Conservation (phyloP, 2,888 invertebrate species). For the Eubasilissa splendida region DNA sequence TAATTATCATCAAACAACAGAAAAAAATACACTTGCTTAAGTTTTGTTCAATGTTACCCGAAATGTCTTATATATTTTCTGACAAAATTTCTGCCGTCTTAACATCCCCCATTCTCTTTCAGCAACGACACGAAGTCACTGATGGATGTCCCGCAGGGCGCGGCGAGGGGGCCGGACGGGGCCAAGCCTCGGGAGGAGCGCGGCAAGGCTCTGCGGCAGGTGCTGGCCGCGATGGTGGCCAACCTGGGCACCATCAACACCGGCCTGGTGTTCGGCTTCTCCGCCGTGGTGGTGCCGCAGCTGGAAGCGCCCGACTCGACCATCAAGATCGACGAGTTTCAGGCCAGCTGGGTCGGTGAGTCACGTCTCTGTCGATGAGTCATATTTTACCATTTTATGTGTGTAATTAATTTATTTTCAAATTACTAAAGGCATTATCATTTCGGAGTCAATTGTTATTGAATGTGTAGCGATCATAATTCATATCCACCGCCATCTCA, state of each 20-base stretch:
- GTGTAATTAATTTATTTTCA: no score
- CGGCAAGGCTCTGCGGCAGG: conserved; percentile 72
- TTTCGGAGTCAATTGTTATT: no score
- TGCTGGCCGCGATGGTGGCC: conserved; percentile 76
- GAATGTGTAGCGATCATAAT: no score
- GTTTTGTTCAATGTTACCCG: no score
- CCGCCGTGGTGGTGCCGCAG: conserved; percentile 78
- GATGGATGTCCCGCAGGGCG: conserved; percentile 47
- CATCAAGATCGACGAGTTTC: conserved; percentile 71
- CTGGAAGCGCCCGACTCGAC: conserved; percentile 69
- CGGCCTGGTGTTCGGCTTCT: conserved; percentile 80
- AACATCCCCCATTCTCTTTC: not conserved
- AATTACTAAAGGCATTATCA: no score
- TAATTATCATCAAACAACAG: no score
- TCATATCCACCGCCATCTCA: no score
- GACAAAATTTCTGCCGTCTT: not conserved
- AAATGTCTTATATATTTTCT: no score
- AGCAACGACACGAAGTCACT: conserved; percentile 54
- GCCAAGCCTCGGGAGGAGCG: conserved; percentile 61
- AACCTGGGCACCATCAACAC: conserved; percentile 81
- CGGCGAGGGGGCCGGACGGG: conserved; percentile 13
- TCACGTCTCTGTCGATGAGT: no score
- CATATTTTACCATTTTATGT: no score
- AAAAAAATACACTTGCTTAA: no score
- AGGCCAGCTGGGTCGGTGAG: conserved; percentile 81